Conservation (phyloP, 2,113 vertebrate genomes). For the Casuarius casuarius region DNA sequence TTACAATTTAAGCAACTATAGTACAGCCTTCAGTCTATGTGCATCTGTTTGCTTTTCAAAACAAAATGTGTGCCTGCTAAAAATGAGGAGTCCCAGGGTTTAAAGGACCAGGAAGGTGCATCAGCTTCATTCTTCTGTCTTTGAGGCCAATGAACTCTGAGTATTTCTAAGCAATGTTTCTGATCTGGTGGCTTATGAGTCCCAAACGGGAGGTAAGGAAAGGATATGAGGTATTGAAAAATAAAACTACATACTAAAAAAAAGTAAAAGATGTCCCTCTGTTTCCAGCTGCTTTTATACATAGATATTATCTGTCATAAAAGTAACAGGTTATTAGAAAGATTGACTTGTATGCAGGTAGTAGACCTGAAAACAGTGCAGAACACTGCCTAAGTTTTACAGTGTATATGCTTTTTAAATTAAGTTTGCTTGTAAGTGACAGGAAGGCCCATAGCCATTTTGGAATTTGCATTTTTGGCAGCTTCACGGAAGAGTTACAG, state of each 20-base stretch:
- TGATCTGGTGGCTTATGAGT: not conserved
- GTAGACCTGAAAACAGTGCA: not conserved
- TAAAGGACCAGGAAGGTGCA: not conserved
- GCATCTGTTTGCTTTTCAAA: not conserved
- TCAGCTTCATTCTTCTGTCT: not conserved
- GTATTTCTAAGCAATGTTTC: not conserved
- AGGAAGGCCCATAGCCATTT: not conserved
- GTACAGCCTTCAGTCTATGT: not conserved
- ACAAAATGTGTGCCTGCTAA: not conserved
- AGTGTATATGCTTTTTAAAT: not conserved
- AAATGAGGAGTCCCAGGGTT: not conserved
- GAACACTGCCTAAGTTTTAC: not conserved
- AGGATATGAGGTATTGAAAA: not conserved
- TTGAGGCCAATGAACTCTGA: not conserved
- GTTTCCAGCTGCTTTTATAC: not conserved
- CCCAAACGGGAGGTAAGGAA: not conserved
- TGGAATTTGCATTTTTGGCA: slow-evolving; percentile 29
- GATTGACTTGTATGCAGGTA: not conserved
- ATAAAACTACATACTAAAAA: not conserved
- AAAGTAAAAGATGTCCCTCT: not conserved
- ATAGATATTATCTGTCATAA: not conserved
- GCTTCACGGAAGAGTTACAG: not conserved
- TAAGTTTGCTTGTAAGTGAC: not conserved
- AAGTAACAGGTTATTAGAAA: not conserved
- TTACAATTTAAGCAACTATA: not conserved